These are phyloP conservation scores for Hafferia zeledoni DNA, from an alignment of 2,797 vertebrate species.

Conservation along the genomic window DNA sequence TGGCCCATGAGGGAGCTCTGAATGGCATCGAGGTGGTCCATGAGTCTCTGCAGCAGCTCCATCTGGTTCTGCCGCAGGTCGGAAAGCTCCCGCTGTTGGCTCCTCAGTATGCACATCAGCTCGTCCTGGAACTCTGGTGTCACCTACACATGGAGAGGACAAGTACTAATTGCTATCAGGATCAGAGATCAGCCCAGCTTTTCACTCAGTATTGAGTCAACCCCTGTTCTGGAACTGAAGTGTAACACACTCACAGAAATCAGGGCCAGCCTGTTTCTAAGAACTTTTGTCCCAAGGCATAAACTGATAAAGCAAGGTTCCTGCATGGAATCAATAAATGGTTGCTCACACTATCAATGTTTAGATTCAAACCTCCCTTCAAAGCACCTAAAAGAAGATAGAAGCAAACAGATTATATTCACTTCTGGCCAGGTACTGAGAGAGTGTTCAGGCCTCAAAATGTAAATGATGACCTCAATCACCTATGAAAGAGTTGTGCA, in stretches of 20 bases:
- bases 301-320: not conserved
- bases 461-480: not conserved
- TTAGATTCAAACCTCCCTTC: not conserved
- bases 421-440: not conserved
- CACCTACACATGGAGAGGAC: constrained; percentile 54
- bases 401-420: not conserved
- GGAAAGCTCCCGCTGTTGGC: constrained; percentile 90
- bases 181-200: not conserved
- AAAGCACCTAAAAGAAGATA: not conserved
- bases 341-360: not conserved
- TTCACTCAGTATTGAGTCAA: not conserved
- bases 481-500: not conserved
- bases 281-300: not conserved
- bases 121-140: constrained; percentile 87
- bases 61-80: constrained; percentile 89
- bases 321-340: not conserved
- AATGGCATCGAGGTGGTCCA: constrained; percentile 80
- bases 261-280: not conserved
- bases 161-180: not conserved
- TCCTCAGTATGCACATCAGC: constrained; percentile 87
- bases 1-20: constrained; percentile 91
- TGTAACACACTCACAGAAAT: not conserved
- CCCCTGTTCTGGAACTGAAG: not conserved
- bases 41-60: constrained; percentile 86
- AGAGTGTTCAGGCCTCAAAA: not conserved